Evolutionary conservation across 2,113 vertebrate species (phyloP), one percentile per base, ranked within the genome.

Genomic region (Phocoena sinus): DNA sequence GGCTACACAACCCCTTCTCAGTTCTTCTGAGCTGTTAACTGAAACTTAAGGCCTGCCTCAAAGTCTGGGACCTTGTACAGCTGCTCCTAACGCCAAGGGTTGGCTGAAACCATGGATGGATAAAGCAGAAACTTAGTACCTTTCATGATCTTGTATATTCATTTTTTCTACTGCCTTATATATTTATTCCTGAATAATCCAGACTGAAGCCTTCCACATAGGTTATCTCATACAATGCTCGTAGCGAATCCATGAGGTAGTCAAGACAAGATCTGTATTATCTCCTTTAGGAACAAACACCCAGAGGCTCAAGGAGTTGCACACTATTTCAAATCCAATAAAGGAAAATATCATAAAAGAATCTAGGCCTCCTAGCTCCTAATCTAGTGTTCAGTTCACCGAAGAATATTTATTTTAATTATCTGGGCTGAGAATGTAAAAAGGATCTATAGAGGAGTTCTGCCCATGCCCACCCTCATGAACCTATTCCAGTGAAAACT

Each of bases 401-500:
- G 36, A 20, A 65, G 41, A 93, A 80, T 3, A 63, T 12, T 92
- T 77, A 12, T 41, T 82, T 84, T 70, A 90, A 94, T 96, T 89
- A 87, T 44, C 38, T 47, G 18, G 74, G 21, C 20, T 92, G 65
- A 96, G 60, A 63, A 90, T 36, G 18, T 60, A 26, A 62, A 93
- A 88, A 84, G 50, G 41, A 26, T 93, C 41, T 88, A 36, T 47
- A 50, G 56, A 77, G 38, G 10, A 63, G 13, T 41, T 28, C 11
- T 21, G 8, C 33, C 67, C 31, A 36, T n/a, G 38, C 20, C 63
- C 31, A 71, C 8, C 21, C 21, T 85, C 87, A 90, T 74, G 33
- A 89, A 86, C 33, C 28, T 33, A 79, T 80, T 70, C 60, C 77
- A 82, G 25, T 11, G 50, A 94, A 96, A 96, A 96, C 28, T 77